Base-by-base conservation (phyloP, 2,113 vertebrate species). In the Cairina moschata region DNA sequence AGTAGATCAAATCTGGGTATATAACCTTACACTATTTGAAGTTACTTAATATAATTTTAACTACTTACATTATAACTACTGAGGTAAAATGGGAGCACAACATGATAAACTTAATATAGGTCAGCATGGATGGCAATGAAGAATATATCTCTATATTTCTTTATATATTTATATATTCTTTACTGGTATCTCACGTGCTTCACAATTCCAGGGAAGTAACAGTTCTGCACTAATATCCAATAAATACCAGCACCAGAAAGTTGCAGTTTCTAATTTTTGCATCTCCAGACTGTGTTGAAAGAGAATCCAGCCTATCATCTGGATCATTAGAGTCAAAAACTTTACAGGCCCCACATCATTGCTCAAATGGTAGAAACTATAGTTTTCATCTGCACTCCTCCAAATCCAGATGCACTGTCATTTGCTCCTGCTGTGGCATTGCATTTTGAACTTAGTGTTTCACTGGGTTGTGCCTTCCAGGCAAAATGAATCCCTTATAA, bases 391-490 rank as follows among this genome's bases (percentile, higher is more conserved):
- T 86, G 85, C 48, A 75, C 62, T 78, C 29, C 85, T 88, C 52
- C 83, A 66, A 84, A 93, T 44, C 88, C 68, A 90, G 85, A 94
- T 79, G 82, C 56, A 17, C 46, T 84, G 52, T 60, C 85, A 67
- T 93, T 95, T 88, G 32, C 32, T 91, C 83, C 88, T 88, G 90
- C 79, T 90, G 56, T 58, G 68, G 48, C 12, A 72, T 29, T 88
- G 76, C 76, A 72, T 88, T 88, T 81, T 78, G 90, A 84, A 88
- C 85, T 88, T 83, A 65, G 75, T 52, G 54, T 93, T 94, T 91
- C 68, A 60, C 83, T 32, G 34, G 32, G 25, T 52, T 86, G 63
- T 78, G 82, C 56, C 68, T 91, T 88, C 77, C 29, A 86, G 55
- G 76, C 83, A 90, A 83, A 94, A 86, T 55, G 34, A 46, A 75